phyloP scores from a whole-genome alignment of 1,140 invertebrate species.

The Drosophila pectinifera region DNA sequence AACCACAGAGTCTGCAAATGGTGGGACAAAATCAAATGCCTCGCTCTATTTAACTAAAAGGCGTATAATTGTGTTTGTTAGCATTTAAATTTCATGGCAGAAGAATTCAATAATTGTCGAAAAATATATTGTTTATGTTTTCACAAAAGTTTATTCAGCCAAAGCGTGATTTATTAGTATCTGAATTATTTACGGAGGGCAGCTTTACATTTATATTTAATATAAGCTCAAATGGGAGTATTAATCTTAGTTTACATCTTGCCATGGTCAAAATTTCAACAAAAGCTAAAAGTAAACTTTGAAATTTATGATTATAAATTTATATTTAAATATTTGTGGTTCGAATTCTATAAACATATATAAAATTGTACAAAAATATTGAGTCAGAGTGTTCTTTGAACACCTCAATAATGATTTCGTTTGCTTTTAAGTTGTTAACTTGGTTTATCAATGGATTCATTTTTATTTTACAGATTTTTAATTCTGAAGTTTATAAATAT shows the following conservation, averaged over 20 bases:
- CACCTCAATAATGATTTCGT: background rate
- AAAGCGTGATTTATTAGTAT: too few species aligned
- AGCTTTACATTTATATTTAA: too few species aligned
- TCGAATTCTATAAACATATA: too few species aligned
- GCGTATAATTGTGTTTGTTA: background rate
- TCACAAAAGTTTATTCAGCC: background rate
- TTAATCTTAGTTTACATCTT: background rate
- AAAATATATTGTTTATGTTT: background rate
- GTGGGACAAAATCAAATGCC: conserved; percentile 4
- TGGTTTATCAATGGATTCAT: too few species aligned
- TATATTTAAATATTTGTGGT: background rate
- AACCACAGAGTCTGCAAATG: conserved; percentile 10
- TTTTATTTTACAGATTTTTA: too few species aligned
- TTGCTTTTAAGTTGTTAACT: too few species aligned
- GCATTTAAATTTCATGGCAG: background rate
- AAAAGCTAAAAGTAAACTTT: background rate
- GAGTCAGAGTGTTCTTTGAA: background rate
- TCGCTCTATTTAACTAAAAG: background rate
- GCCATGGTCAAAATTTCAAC: background rate
- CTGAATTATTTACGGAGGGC: too few species aligned
- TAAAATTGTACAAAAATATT: background rate
- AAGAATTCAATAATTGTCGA: background rate
- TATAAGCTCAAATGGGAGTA: too few species aligned
- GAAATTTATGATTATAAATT: background rate
- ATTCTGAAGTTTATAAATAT: too few species aligned